Percentiles rank a stretch among this genome's conserved stretches.
phyloP scores from a whole-genome alignment of 1,140 invertebrate species.

The Lucilia cuprina region DNA sequence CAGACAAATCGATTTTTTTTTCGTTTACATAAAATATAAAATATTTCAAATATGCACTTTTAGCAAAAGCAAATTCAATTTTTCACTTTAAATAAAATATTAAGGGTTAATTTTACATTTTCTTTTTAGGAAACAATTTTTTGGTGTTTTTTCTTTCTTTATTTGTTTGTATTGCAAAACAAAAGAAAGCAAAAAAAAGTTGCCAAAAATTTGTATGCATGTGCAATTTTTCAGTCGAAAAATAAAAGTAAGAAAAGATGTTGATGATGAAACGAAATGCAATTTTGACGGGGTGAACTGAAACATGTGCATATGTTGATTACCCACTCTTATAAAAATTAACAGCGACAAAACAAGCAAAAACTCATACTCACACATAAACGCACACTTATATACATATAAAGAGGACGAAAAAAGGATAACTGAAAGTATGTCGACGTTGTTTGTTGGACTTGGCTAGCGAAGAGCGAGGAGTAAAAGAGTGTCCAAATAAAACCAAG shows the following conservation, averaged over 20 bases:
- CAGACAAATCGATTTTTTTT: too few species aligned
- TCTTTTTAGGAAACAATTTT: background rate
- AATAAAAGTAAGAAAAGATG: background rate
- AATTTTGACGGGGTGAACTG: conserved; percentile 4
- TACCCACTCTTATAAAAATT: background rate
- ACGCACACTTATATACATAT: background rate
- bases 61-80: too few species aligned
- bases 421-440: background rate
- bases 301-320: conserved; percentile 14
- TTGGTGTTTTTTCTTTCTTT: background rate
- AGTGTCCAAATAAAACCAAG: background rate
- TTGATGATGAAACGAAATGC: conserved; percentile 11
- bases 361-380: background rate
- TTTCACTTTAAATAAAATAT: too few species aligned
- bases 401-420: background rate
- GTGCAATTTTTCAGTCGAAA: background rate
- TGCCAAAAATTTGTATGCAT: conserved; percentile 5
- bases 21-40: too few species aligned
- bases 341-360: background rate
- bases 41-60: too few species aligned
- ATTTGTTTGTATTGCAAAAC: background rate
- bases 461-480: background rate
- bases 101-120: too few species aligned
- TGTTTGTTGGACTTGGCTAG: too few species aligned
- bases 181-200: background rate